These are phyloP conservation scores for Noctua janthina DNA, from an alignment of 2,888 invertebrate species.

Conservation along the genomic window DNA sequence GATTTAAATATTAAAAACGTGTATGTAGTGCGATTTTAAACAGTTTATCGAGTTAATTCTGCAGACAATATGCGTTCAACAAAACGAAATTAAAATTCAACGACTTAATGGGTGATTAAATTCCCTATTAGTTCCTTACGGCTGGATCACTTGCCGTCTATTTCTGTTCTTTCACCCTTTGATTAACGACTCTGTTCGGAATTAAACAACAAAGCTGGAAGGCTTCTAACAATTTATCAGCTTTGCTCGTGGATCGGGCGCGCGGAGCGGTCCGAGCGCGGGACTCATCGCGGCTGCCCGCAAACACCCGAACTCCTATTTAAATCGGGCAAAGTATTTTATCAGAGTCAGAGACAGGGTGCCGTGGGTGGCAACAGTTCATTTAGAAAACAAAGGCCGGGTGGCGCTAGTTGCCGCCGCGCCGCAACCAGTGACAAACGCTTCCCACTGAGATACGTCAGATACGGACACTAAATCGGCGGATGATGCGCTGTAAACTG, in stretches of 20 bases:
- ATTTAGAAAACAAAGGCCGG: constrained; percentile 74
- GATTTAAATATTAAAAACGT: neutral
- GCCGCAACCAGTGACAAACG: constrained; percentile 69
- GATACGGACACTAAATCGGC: constrained; percentile 58
- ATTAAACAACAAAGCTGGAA: constrained; percentile 48
- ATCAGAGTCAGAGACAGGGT: constrained; percentile 65
- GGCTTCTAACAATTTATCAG: constrained; percentile 59
- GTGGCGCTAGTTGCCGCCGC: constrained; percentile 48
- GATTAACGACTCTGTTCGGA: constrained; percentile 49
- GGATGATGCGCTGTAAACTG: constrained; percentile 34
- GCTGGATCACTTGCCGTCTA: constrained; percentile 10
- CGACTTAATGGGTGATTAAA: constrained; percentile 21
- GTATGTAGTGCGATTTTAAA: constrained; percentile 1
- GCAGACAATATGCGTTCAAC: neutral
- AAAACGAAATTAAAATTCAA: constrained; percentile 27
- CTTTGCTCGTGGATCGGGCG: constrained; percentile 15
- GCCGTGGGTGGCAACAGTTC: constrained; percentile 69
- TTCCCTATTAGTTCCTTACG: constrained; percentile 16
- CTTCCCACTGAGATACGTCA: constrained; percentile 56
- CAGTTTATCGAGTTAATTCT: neutral
- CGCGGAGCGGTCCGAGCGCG: constrained; percentile 45
- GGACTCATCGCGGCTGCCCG: constrained; percentile 39
- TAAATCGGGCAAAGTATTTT: constrained; percentile 66
- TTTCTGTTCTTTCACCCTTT: constrained; percentile 36
- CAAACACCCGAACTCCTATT: constrained; percentile 56